phyloP scores from a whole-genome alignment of 2,888 invertebrate genomes.

The Papilio elwesi region DNA sequence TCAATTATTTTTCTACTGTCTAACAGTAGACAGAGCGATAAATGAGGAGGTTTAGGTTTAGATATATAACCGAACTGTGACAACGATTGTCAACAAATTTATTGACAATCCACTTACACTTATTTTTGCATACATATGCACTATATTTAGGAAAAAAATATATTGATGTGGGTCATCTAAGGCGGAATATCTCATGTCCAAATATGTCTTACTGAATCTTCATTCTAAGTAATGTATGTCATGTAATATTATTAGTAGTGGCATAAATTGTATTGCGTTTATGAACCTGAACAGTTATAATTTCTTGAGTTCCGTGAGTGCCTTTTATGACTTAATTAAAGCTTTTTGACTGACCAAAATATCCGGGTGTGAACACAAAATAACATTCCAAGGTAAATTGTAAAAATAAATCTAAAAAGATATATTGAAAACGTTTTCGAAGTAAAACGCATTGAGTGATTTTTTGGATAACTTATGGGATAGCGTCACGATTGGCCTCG shows the following conservation, averaged over 20 bases:
- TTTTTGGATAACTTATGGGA: too few relatives aligned
- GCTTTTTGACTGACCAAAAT: not conserved
- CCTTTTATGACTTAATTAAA: not conserved
- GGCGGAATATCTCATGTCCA: not conserved
- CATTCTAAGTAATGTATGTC: not conserved
- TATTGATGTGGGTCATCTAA: not conserved
- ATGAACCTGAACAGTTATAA: not conserved
- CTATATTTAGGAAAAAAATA: not conserved
- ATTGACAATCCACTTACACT: too few relatives aligned
- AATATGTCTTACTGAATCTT: slow-evolving; percentile 4
- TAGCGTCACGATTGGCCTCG: too few relatives aligned
- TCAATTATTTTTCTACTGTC: too few relatives aligned
- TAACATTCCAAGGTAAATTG: not conserved
- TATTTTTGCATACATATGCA: not conserved
- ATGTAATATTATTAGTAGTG: slow-evolving; percentile 9
- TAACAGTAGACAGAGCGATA: too few relatives aligned
- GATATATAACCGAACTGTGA: too few relatives aligned
- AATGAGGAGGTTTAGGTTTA: too few relatives aligned
- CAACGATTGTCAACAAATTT: too few relatives aligned
- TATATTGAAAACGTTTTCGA: too few relatives aligned
- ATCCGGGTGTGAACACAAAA: not conserved
- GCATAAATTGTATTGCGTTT: not conserved
- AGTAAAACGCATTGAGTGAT: too few relatives aligned
- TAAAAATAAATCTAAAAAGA: too few relatives aligned
- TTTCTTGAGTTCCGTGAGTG: not conserved